phyloP scores from a whole-genome alignment of 2,888 invertebrate genomes.

The Lasioglossum vierecki region DNA sequence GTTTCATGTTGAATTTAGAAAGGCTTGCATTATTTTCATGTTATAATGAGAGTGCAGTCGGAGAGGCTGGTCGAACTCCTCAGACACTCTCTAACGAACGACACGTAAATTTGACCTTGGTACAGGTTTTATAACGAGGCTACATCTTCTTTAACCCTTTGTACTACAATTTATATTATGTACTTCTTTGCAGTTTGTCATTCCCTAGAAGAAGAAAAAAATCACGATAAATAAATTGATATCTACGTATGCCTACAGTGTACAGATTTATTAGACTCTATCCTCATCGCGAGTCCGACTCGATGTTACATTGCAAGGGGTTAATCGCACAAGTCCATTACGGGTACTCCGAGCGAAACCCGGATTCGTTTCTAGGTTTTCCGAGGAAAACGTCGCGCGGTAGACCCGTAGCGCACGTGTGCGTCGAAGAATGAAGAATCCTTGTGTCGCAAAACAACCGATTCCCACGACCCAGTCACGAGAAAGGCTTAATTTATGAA shows the following conservation, averaged over 20 bases:
- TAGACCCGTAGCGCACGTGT: neutral
- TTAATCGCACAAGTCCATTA: slow-evolving; percentile 5
- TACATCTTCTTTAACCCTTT: neutral
- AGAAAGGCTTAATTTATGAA: slow-evolving; percentile 12
- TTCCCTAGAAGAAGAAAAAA: no score
- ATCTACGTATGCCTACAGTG: no score
- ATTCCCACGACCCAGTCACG: slow-evolving; percentile 14
- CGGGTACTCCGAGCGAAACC: neutral
- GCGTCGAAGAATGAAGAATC: slow-evolving; percentile 6
- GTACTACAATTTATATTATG: no score
- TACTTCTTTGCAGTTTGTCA: no score
- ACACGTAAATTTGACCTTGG: neutral
- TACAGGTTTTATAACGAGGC: no score
- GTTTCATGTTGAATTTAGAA: neutral
- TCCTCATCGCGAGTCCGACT: neutral
- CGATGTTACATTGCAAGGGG: neutral
- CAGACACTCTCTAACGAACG: neutral
- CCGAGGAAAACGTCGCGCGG: neutral
- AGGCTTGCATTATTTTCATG: neutral
- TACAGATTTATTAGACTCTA: neutral
- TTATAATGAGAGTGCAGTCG: neutral
- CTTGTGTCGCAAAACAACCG: slow-evolving; percentile 12
- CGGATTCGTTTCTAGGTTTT: slow-evolving; percentile 9
- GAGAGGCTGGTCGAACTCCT: neutral
- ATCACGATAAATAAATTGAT: no score